A percentile compares a stretch with the other conserved stretches of the same genome.
These are phyloP conservation scores for Reticulitermes speratus DNA, from an alignment of 1,140 invertebrate species.

Conservation along the genomic window DNA sequence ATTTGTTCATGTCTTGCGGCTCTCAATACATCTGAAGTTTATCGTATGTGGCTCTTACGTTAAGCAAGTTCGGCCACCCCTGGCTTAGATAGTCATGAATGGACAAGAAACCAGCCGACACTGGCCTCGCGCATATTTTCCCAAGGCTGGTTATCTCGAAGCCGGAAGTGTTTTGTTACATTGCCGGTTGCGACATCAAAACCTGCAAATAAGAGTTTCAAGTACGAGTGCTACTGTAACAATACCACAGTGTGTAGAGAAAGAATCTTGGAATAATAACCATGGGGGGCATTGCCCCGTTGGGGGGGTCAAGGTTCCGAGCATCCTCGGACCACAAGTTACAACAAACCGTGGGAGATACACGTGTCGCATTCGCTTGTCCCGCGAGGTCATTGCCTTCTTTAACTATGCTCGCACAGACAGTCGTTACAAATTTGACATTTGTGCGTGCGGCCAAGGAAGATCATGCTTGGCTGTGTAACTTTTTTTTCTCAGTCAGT, in stretches of 20 bases:
- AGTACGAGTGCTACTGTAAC: neutral
- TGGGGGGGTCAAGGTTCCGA: slow-evolving; percentile 15
- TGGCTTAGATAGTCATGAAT: too few relatives aligned
- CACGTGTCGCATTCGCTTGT: neutral
- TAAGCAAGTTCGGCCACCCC: too few relatives aligned
- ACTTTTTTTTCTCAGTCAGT: neutral
- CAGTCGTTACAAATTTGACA: neutral
- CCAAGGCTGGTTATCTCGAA: neutral
- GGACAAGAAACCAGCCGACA: neutral
- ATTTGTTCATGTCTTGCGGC: too few relatives aligned
- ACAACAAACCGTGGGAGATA: neutral
- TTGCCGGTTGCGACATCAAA: neutral
- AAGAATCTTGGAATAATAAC: neutral
- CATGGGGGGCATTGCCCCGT: neutral
- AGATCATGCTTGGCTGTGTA: neutral
- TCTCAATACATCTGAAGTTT: too few relatives aligned
- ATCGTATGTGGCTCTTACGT: too few relatives aligned
- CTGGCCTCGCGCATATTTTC: neutral
- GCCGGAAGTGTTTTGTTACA: slow-evolving; percentile 18
- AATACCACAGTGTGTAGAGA: neutral
- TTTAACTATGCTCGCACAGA: neutral
- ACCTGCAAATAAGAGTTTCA: neutral
- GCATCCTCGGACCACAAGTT: neutral
- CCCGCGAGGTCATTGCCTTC: neutral
- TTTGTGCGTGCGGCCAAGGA: neutral